phyloP scores from a whole-genome alignment of 23 tunicate genomes.

The Aplidium turbinatum region DNA sequence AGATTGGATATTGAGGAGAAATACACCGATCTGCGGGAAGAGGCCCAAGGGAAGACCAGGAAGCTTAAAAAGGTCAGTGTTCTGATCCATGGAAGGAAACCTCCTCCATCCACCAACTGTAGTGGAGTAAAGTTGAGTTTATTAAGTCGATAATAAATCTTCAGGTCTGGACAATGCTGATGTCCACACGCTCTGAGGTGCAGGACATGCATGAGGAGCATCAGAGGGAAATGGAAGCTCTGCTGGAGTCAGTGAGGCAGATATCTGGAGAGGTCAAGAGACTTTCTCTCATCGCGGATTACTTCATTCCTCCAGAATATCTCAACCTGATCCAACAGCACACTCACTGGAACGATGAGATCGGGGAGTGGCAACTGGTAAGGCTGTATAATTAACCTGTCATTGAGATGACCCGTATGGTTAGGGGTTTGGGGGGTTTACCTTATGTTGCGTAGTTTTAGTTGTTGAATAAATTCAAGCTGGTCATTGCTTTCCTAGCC shows the following conservation, averaged over 20 bases:
- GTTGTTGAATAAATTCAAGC: too few relatives aligned
- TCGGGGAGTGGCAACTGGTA: constrained; percentile 97
- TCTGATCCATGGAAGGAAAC: background rate
- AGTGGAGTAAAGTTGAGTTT: background rate
- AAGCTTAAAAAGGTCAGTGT: constrained; percentile 83
- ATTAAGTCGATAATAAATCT: too few relatives aligned
- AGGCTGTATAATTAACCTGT: too few relatives aligned
- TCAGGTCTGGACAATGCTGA: constrained; percentile 75
- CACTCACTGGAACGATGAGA: constrained; percentile 94
- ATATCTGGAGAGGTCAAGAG: constrained; percentile 57
- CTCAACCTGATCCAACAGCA: constrained; percentile 61
- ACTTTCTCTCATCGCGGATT: constrained; percentile 67
- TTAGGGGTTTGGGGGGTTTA: too few relatives aligned
- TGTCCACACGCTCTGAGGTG: constrained; percentile 70
- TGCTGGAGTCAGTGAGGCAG: constrained; percentile 68
- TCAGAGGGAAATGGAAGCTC: constrained; percentile 85
- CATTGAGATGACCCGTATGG: too few relatives aligned
- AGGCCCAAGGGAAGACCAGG: constrained; percentile 82
- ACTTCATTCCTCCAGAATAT: constrained; percentile 75
- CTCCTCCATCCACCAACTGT: too few relatives aligned
- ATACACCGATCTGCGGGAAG: constrained; percentile 81
- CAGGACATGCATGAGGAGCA: constrained; percentile 83
- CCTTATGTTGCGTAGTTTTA: too few relatives aligned
- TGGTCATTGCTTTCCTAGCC: too few relatives aligned
- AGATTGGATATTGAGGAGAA: constrained; percentile 91